phyloP scores from a whole-genome alignment of 1,140 invertebrate genomes.

The Agrilus planipennis region DNA sequence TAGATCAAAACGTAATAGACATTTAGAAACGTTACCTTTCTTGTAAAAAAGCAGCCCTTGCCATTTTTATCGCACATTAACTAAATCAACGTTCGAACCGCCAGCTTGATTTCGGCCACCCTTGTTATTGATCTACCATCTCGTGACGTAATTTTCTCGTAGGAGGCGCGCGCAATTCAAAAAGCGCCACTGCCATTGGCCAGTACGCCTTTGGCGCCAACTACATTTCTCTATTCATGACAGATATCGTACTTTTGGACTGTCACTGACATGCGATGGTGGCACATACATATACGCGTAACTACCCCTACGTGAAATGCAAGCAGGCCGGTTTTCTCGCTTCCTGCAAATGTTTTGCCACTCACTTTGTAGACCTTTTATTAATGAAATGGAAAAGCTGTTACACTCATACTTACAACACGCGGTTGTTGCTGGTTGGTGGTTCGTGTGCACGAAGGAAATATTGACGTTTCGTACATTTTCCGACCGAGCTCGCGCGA shows the following conservation, averaged over 20 bases:
- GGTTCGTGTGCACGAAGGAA: too few relatives aligned
- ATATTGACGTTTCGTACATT: too few relatives aligned
- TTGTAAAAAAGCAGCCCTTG: slow-evolving; percentile 52
- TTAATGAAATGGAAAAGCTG: too few relatives aligned
- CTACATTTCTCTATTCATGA: slow-evolving; percentile 19
- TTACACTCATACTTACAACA: too few relatives aligned
- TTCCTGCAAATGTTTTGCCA: too few relatives aligned
- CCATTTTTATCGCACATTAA: slow-evolving; percentile 58
- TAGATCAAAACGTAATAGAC: background rate
- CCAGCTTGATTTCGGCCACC: slow-evolving; percentile 27
- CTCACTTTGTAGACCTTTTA: too few relatives aligned
- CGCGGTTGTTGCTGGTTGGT: too few relatives aligned
- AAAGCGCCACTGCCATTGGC: slow-evolving; percentile 20
- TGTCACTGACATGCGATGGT: slow-evolving; percentile 19
- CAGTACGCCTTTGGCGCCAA: slow-evolving; percentile 22
- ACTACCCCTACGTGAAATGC: too few relatives aligned
- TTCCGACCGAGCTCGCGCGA: too few relatives aligned
- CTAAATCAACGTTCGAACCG: slow-evolving; percentile 37
- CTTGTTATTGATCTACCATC: slow-evolving; percentile 27
- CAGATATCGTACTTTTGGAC: too few relatives aligned
- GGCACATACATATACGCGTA: too few relatives aligned
- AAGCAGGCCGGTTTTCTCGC: too few relatives aligned
- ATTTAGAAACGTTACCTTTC: slow-evolving; percentile 42
- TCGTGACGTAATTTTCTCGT: slow-evolving; percentile 22
- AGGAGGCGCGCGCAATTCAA: slow-evolving; percentile 15